Evolutionary conservation across 1,140 invertebrate species (phyloP), one percentile per base, ranked within the genome.

Genomic region (Scaptomyza hsui): DNA sequence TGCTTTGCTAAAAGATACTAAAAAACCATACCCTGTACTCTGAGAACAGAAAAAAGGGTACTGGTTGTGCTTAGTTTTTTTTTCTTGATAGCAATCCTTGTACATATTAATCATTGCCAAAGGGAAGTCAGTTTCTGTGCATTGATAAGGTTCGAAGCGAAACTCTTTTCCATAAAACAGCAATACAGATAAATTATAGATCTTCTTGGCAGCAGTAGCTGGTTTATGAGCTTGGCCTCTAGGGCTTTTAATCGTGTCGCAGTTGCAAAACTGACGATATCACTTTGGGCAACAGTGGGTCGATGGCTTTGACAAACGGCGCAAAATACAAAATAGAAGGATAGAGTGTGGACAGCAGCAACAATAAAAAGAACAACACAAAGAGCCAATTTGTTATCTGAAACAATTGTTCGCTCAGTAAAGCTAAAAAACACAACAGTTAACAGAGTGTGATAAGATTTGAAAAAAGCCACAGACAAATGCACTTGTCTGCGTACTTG

Each of bases 371-470:
- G 47, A 69, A 61, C 45, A 42, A 64, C 56, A 52, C 53, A 59
- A 47, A 56, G 52, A 59, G 44, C 71, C 75, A 72, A 75, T 65
- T 63, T 82, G 64, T 82, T 82, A 82, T 82, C 79, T 57, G 26
- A 56, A 78, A 68, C 74, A 63, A 63, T 48, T 44, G 13, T 47
- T 45, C 12, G n/a, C 52, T 73, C 57, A 82, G 44, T 65, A 74
- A 82, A 82, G 74, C 78, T 82, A 45, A 82, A 82, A 82, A 82
- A 82, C 78, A 82, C 78, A 82, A 82, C 78, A 82, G 74, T 78
- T 76, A 65, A 82, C 70, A 67, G 26, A 29, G 32, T 24, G 44
- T 82, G 78, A 82, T 82, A 82, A 82, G 78, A 82, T 82, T 82
- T 82, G 56, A 73, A 56, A 55, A 29, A 65, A 9, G 18, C 37